phyloP scores from a whole-genome alignment of 2,888 invertebrate genomes.

The Scrobipalpa atriplicella region DNA sequence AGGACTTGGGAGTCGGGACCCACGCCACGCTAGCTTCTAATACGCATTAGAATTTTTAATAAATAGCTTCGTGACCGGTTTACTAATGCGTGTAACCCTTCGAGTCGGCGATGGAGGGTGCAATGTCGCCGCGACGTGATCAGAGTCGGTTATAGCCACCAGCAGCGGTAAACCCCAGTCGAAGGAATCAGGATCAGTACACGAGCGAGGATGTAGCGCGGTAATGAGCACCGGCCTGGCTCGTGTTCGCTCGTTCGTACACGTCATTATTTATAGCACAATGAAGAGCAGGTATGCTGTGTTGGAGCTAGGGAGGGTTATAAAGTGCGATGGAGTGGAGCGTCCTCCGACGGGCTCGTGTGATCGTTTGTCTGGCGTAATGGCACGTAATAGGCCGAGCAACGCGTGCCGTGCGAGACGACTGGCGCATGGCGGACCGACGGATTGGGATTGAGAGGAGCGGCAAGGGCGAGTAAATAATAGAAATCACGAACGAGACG shows the following conservation, averaged over 20 bases:
- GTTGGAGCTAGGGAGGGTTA: not conserved
- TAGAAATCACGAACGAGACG: conserved; percentile 17
- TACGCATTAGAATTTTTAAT: conserved; percentile 19
- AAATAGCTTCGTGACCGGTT: conserved; percentile 2
- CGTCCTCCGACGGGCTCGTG: not conserved
- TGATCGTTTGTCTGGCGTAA: conserved; percentile 22
- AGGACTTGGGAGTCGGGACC: not conserved
- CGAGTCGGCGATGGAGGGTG: not conserved
- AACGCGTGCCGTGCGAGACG: not conserved
- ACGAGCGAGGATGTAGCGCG: not conserved
- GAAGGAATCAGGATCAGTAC: not conserved
- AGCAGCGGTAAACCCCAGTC: not conserved
- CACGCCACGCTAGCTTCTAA: not conserved
- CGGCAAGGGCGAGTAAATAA: conserved; percentile 17
- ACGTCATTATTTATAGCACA: conserved; percentile 23
- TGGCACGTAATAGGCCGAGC: conserved; percentile 21
- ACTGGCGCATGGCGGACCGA: not conserved
- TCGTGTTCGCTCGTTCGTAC: conserved; percentile 4
- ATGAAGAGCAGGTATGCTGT: conserved; percentile 5
- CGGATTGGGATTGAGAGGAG: not conserved
- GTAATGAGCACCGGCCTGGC: not conserved
- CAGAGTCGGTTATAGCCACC: not conserved
- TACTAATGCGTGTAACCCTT: conserved; percentile 7
- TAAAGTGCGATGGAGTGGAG: conserved; percentile 1
- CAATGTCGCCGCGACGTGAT: conserved; percentile 1